Evolutionary conservation across 2,797 vertebrate species (phyloP).

Genomic region (Hybognathus amarus): DNA sequence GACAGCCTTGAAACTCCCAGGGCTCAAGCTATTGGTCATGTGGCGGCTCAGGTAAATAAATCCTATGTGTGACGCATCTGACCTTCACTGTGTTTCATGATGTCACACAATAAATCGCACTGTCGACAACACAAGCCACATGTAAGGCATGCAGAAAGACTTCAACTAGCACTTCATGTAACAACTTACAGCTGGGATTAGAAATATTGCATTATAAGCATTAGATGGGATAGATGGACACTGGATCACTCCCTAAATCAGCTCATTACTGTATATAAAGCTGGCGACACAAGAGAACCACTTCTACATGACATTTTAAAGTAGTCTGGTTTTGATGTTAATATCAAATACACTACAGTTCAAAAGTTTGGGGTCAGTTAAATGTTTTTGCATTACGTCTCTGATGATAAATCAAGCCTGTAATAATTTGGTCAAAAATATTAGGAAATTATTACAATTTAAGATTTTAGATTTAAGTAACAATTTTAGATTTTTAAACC

Average conservation of each 20-base stretch:
- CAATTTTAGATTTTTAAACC: too few species aligned
- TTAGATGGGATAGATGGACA: too few species aligned
- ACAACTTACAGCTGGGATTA: not conserved
- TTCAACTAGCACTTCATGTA: not conserved
- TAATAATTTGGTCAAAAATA: not conserved
- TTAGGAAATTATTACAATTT: not conserved
- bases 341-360: not conserved
- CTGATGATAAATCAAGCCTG: not conserved
- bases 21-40: not conserved
- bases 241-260: not conserved
- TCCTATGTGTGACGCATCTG: not conserved
- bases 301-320: not conserved
- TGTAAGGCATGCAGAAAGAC: not conserved
- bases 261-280: not conserved
- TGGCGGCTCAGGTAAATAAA: not conserved
- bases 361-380: not conserved
- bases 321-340: not conserved
- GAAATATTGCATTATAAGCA: not conserved
- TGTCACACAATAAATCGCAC: slow-evolving; percentile 6
- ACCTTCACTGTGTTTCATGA: slow-evolving; percentile 25
- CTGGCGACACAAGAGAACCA: not conserved
- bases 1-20: not conserved
- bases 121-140: not conserved
- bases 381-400: not conserved
- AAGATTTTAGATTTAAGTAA: too few species aligned